Evolutionary conservation across 2,113 vertebrate genomes (phyloP).

Genomic region (Pseudonaja textilis): DNA sequence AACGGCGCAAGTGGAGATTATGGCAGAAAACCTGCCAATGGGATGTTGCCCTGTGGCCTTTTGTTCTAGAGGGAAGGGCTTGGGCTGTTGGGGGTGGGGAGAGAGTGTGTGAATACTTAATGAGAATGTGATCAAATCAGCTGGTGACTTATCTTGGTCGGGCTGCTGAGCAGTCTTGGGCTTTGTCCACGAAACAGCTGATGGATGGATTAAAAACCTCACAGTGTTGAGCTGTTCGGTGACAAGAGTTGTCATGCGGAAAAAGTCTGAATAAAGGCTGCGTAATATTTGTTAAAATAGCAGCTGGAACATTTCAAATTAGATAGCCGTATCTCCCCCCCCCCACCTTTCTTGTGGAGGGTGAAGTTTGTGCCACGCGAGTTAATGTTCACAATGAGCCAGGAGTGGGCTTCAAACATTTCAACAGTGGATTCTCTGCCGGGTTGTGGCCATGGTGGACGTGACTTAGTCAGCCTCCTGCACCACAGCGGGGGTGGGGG

Average conservation of each 20-base stretch:
- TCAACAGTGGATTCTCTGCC: too few species aligned
- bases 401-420: too few species aligned
- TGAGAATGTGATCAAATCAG: neutral
- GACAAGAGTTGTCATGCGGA: constrained; percentile 37
- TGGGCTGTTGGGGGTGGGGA: neutral
- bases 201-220: neutral
- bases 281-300: constrained; percentile 28
- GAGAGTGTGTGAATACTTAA: neutral
- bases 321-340: neutral
- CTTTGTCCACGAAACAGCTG: constrained; percentile 46
- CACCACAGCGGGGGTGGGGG: too few species aligned
- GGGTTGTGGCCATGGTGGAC: too few species aligned
- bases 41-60: constrained; percentile 6
- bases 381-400: neutral
- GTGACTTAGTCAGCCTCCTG: too few species aligned
- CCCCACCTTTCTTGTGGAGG: neutral
- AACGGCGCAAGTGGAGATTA: constrained; percentile 1
- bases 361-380: neutral
- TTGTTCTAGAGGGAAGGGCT: constrained; percentile 31
- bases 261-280: constrained; percentile 23
- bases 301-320: constrained; percentile 22
- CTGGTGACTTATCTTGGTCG: neutral
- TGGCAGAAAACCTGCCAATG: constrained; percentile 33
- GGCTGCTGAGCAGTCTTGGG: constrained; percentile 22
- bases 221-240: neutral